Percentiles rank a stretch among this genome's conserved stretches.
Evolutionary conservation across 1,140 invertebrate genomes (phyloP).

Genomic region (Thaumatotibia leucotreta): DNA sequence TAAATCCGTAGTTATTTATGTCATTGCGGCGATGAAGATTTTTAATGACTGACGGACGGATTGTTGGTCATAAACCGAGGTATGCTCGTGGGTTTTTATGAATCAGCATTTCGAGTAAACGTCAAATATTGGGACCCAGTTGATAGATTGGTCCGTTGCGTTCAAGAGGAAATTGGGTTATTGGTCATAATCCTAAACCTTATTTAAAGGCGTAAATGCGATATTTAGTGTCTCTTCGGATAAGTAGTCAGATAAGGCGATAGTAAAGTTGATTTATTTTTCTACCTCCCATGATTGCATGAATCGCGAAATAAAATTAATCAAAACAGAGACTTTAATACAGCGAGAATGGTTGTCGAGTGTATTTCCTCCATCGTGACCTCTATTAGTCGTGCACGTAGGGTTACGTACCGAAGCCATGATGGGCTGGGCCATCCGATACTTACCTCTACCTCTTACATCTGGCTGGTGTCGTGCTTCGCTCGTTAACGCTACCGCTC

Average conservation of each 20-base stretch:
- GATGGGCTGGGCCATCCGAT: too few relatives aligned
- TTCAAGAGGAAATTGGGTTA: slow-evolving; percentile 1
- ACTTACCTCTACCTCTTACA: too few relatives aligned
- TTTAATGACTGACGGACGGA: slow-evolving; percentile 12
- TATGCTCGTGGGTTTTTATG: slow-evolving; percentile 9
- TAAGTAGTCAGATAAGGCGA: not conserved
- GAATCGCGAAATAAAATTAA: too few relatives aligned
- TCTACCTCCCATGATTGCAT: too few relatives aligned
- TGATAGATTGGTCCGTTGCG: not conserved
- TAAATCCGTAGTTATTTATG: slow-evolving; percentile 12
- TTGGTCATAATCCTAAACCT: not conserved
- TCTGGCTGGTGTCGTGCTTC: too few relatives aligned
- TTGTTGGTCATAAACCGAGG: not conserved
- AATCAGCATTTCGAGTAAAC: not conserved
- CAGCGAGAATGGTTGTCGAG: too few relatives aligned
- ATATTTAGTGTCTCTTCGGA: not conserved
- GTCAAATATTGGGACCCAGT: not conserved
- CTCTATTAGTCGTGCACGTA: too few relatives aligned
- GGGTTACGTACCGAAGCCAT: too few relatives aligned
- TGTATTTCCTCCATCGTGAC: too few relatives aligned
- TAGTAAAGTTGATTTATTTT: too few relatives aligned
- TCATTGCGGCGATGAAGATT: slow-evolving; percentile 13
- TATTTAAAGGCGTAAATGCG: not conserved
- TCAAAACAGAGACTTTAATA: too few relatives aligned
- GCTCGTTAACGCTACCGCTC: too few relatives aligned